phyloP scores from a whole-genome alignment of 2,888 invertebrate species.

The Antitype chi region DNA sequence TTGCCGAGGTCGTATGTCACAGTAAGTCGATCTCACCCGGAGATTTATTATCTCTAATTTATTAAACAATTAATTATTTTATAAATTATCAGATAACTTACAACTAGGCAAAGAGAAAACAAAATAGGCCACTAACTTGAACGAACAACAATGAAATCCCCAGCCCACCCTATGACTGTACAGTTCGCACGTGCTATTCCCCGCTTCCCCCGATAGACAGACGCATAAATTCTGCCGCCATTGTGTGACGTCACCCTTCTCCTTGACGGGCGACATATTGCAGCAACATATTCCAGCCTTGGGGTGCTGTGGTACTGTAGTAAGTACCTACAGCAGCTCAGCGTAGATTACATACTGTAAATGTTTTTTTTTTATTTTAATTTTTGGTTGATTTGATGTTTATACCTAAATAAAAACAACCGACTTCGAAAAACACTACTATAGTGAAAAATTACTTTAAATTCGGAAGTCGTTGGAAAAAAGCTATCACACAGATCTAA shows the following conservation, averaged over 20 bases:
- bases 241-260: constrained; percentile 11
- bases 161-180: not conserved
- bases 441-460: too few species aligned
- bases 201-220: not conserved
- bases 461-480: too few species aligned
- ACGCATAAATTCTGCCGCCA: constrained; percentile 7
- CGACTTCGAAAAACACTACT: too few species aligned
- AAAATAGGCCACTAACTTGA: not conserved
- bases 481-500: too few species aligned
- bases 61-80: not conserved
- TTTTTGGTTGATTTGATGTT: not conserved
- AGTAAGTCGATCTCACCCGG: too few species aligned
- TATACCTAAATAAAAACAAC: not conserved
- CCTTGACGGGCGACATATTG: constrained; percentile 16
- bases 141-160: not conserved
- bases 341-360: not conserved
- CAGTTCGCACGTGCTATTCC: constrained; percentile 12
- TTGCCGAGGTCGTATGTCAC: too few species aligned
- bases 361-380: not conserved
- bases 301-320: not conserved
- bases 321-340: not conserved
- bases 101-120: not conserved
- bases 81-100: not conserved
- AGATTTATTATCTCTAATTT: not conserved
- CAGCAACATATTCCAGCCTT: constrained; percentile 7